Percentiles rank a stretch among this genome's conserved stretches.
Conservation (phyloP, 2,888 invertebrate species). For the Leptinotarsa haldemani region DNA sequence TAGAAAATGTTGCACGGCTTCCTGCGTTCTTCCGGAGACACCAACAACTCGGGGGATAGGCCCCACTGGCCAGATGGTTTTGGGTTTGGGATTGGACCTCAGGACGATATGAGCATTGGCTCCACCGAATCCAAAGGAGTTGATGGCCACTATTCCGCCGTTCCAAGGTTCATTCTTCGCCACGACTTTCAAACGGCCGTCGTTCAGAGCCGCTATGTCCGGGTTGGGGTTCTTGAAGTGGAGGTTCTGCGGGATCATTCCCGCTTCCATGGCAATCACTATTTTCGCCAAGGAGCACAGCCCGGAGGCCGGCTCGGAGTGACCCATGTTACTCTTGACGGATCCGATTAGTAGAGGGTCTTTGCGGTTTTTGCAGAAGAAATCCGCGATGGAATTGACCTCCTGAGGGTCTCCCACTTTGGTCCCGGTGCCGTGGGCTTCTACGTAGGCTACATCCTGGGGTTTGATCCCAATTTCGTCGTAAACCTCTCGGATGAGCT, state of each 20-base stretch:
- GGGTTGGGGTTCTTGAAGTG: conserved; percentile 89
- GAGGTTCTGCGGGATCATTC: conserved; percentile 90
- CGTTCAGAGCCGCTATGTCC: conserved; percentile 89
- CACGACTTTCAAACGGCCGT: conserved; percentile 93
- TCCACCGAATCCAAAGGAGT: conserved; percentile 99
- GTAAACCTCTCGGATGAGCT: conserved; percentile 88
- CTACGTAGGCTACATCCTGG: conserved; percentile 87
- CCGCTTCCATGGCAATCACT: conserved; percentile 91
- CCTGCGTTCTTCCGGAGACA: conserved; percentile 88
- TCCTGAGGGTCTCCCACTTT: conserved; percentile 99
- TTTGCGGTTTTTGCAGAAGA: conserved; percentile 86
- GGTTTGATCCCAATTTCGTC: conserved; percentile 86
- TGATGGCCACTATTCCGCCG: conserved; percentile 92
- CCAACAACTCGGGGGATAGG: conserved; percentile 77
- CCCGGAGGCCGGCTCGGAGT: conserved; percentile 94
- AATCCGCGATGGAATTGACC: conserved; percentile 91
- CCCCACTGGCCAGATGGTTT: conserved; percentile 70
- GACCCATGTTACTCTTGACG: conserved; percentile 99
- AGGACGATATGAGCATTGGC: conserved; percentile 94
- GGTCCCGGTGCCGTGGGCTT: conserved; percentile 98
- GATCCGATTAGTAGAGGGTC: conserved; percentile 91
- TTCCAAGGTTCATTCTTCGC: conserved; percentile 80
- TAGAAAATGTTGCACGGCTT: conserved; percentile 77
- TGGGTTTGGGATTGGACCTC: conserved; percentile 81
- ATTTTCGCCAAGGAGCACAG: conserved; percentile 92